phyloP scores from a whole-genome alignment of 2,888 invertebrate genomes.

The Hipparchia sbordonii region DNA sequence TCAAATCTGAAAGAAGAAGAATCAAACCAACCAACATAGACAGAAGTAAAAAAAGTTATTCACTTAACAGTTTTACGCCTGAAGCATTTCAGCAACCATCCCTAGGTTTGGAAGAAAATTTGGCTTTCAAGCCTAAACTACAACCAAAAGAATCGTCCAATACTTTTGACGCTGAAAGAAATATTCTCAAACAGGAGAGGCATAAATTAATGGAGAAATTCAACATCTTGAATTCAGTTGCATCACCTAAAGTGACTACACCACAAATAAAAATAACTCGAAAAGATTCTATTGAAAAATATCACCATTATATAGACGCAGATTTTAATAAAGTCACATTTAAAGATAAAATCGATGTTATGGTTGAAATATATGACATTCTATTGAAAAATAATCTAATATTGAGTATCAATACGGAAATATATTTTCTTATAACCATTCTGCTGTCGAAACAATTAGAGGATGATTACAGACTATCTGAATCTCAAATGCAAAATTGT shows the following conservation, averaged over 20 bases:
- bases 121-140: slow-evolving; percentile 64
- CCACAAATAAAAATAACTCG: slow-evolving; percentile 66
- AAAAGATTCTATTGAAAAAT: slow-evolving; percentile 55
- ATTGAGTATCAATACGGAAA: slow-evolving; percentile 85
- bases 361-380: slow-evolving; percentile 82
- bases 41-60: slow-evolving; percentile 61
- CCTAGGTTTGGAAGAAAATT: slow-evolving; percentile 62
- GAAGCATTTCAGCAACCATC: slow-evolving; percentile 67
- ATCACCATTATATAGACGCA: slow-evolving; percentile 62
- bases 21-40: slow-evolving; percentile 82
- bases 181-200: slow-evolving; percentile 70
- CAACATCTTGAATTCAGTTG: slow-evolving; percentile 62
- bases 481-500: slow-evolving; percentile 49
- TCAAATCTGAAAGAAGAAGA: slow-evolving; percentile 64
- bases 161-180: slow-evolving; percentile 69
- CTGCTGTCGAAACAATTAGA: slow-evolving; percentile 78
- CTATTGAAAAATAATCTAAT: slow-evolving; percentile 84
- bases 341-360: slow-evolving; percentile 77
- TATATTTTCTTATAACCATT: slow-evolving; percentile 87
- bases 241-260: slow-evolving; percentile 52
- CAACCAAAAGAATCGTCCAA: slow-evolving; percentile 60
- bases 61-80: slow-evolving; percentile 63
- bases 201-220: slow-evolving; percentile 78
- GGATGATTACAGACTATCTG: slow-evolving; percentile 55
- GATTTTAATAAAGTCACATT: slow-evolving; percentile 72